phyloP scores from a whole-genome alignment of 2,113 vertebrate genomes.

The Dasypus novemcinctus region DNA sequence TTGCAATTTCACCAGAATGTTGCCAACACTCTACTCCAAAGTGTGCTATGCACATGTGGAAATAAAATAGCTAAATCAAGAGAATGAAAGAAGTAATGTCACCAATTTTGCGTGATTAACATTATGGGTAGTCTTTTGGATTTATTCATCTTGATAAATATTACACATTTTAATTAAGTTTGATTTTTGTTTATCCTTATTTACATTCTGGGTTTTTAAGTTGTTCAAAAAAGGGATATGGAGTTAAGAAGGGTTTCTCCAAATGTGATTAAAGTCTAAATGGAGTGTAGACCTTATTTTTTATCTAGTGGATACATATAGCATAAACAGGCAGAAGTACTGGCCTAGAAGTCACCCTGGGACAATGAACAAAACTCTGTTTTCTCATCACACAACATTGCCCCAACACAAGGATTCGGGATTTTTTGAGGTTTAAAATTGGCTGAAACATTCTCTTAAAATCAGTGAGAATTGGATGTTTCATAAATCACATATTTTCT shows the following conservation, averaged over 20 bases:
- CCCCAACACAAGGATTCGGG: background rate
- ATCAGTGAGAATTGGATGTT: background rate
- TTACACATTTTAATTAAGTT: conserved; percentile 18
- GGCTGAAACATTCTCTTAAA: background rate
- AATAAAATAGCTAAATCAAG: background rate
- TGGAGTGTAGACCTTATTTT: background rate
- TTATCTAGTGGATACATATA: background rate
- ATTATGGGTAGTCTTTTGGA: background rate
- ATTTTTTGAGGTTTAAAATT: background rate
- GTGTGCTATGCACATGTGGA: background rate
- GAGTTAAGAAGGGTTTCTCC: background rate
- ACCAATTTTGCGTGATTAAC: background rate
- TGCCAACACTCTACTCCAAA: background rate
- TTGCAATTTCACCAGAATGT: background rate
- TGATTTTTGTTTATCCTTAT: conserved; percentile 8
- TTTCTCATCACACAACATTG: background rate
- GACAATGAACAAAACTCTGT: background rate
- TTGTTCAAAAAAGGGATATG: conserved; percentile 21
- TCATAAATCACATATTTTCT: background rate
- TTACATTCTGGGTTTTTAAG: background rate
- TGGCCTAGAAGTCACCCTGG: background rate
- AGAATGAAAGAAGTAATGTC: background rate
- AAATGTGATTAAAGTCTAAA: background rate
- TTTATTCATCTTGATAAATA: conserved; percentile 1
- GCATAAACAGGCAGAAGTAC: background rate